Evolutionary conservation across 1,140 invertebrate genomes (phyloP).

Genomic region (Neodiprion lecontei): DNA sequence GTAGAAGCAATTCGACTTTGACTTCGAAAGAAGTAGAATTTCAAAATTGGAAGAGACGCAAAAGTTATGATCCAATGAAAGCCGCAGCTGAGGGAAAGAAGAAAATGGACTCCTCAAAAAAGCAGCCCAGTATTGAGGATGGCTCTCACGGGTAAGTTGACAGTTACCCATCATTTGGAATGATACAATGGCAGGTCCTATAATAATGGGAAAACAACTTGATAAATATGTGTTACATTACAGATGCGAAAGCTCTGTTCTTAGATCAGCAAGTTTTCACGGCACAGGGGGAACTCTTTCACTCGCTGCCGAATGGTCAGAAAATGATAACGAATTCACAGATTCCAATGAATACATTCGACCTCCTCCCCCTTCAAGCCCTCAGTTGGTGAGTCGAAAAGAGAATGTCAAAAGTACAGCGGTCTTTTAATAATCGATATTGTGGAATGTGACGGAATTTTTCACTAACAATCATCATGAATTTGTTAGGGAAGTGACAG

Average conservation of each 20-base stretch:
- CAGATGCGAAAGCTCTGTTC: constrained; percentile 57
- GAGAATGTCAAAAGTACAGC: not conserved
- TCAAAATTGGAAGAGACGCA: constrained; percentile 90
- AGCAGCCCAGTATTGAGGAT: constrained; percentile 44
- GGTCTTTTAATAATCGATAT: too few species aligned
- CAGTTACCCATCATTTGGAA: not conserved
- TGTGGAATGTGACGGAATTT: too few species aligned
- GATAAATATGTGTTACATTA: constrained; percentile 21
- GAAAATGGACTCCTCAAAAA: constrained; percentile 61
- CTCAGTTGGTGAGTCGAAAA: constrained; percentile 35
- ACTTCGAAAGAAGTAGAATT: constrained; percentile 80
- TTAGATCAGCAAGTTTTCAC: constrained; percentile 65
- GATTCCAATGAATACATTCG: constrained; percentile 42
- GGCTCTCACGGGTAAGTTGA: constrained; percentile 34
- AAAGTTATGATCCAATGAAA: constrained; percentile 90
- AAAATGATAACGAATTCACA: constrained; percentile 42
- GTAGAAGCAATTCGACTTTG: constrained; percentile 69
- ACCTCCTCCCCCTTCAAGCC: constrained; percentile 43
- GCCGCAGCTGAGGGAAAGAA: constrained; percentile 81
- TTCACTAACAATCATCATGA: too few species aligned
- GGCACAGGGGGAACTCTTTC: constrained; percentile 55
- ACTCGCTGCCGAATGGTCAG: constrained; percentile 47
- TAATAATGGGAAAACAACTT: not conserved
- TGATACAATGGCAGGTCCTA: not conserved
- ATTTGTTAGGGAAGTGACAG: constrained; percentile 43